Base-by-base conservation (phyloP, 2,113 vertebrate species). In the Himantopus leucocephalus region DNA sequence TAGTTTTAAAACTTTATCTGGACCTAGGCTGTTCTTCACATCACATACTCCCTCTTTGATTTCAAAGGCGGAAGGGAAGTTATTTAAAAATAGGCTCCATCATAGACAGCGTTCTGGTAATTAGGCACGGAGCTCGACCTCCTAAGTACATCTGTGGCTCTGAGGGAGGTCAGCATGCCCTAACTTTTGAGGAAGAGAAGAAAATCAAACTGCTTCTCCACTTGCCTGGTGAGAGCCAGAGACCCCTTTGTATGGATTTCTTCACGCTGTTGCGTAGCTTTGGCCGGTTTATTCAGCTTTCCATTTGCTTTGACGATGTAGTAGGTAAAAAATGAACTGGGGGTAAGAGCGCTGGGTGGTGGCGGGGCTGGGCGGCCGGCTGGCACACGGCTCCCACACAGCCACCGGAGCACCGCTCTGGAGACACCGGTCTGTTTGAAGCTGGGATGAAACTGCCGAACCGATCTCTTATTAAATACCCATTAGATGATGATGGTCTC, bases 1-100 rank as follows among this genome's bases (percentile, higher is more conserved):
- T 5, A 53, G 43, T 78, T 96, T 94, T 89, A 83, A 95, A 91
- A 60, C 85, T 93, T 96, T 94, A 60, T 96, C 85, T 95, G 95
- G 90, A 92, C 88, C 48, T 94, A 66, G 52, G 15, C 92, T 92
- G 64, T 45, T 94, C 79, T 78, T 91, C 67, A 64, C 39, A 94
- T 91, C 88, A 56, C 88, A 95, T 56, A 88, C 43, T 71, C 68
- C 39, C 43, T 74, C 96, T 97, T 96, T 97, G 96, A 95, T 95
- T 96, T 97, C 88, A 91, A 85, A 95, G 87, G 94, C 45, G 66
- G 95, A 95, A 94, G 94, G 94, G 92, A 93, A 94, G 92, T 94
- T 94, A 94, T 94, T 95, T 97, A 96, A 95, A 96, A 97, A 93
- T 84, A 94, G 92, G 64, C 73, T 90, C 56, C 58, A 48, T 68